These are phyloP conservation scores for Scotopteryx bipunctaria DNA, from an alignment of 2,888 invertebrate species.

Conservation along the genomic window DNA sequence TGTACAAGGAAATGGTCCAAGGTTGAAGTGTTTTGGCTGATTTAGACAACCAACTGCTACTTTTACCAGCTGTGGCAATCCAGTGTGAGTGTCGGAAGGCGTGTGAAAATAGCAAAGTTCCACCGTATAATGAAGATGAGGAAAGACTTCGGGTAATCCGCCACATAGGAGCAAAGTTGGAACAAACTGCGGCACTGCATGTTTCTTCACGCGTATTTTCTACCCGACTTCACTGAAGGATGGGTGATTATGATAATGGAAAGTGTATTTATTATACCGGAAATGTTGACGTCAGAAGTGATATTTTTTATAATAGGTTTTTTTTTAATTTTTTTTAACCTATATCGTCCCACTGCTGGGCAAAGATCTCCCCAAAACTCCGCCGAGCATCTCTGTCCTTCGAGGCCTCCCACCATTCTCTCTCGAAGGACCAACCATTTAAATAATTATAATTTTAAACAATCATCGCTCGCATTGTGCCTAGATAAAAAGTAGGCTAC, in stretches of 20 bases:
- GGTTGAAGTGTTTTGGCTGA: neutral
- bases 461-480: too few relatives aligned
- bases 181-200: slow-evolving; percentile 54
- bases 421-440: too few relatives aligned
- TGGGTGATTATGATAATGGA: neutral
- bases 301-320: neutral
- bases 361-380: too few relatives aligned
- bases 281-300: neutral
- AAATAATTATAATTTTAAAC: too few relatives aligned
- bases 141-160: slow-evolving; percentile 69
- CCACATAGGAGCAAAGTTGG: slow-evolving; percentile 65
- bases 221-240: slow-evolving; percentile 15
- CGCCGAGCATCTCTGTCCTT: too few relatives aligned
- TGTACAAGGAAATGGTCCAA: too few relatives aligned
- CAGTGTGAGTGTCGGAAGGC: slow-evolving; percentile 56
- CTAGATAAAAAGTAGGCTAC: too few relatives aligned
- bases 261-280: neutral
- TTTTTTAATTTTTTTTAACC: too few relatives aligned
- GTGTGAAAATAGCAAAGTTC: slow-evolving; percentile 72
- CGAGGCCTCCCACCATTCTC: too few relatives aligned
- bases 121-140: slow-evolving; percentile 77
- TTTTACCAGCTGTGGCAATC: slow-evolving; percentile 43
- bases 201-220: slow-evolving; percentile 51
- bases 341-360: too few relatives aligned
- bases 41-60: neutral